A percentile compares a stretch with the other conserved stretches of the same genome.
Evolutionary conservation across 1,140 invertebrate genomes (phyloP).

Genomic region (Drosophila ercepeae): DNA sequence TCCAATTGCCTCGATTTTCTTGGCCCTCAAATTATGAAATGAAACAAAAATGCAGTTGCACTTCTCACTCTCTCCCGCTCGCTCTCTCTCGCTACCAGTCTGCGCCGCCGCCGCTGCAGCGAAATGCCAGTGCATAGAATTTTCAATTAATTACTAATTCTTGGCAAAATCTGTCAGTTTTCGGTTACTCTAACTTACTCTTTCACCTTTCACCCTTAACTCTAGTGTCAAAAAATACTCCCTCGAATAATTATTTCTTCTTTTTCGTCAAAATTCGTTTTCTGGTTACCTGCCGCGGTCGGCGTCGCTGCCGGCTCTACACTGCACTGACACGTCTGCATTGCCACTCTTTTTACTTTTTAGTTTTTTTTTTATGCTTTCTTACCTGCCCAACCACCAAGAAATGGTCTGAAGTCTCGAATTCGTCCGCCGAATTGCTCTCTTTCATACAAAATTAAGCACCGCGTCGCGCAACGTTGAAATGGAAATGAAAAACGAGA

Average conservation of each 20-base stretch:
- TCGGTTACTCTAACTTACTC: too few relatives aligned
- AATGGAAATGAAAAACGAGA: slow-evolving; percentile 34
- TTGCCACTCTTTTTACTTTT: slow-evolving; percentile 29
- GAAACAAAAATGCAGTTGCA: slow-evolving; percentile 35
- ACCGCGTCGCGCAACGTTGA: slow-evolving; percentile 40
- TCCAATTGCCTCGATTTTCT: slow-evolving; percentile 65
- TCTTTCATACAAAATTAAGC: slow-evolving; percentile 59
- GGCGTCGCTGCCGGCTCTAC: slow-evolving; percentile 24
- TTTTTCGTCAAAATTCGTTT: background rate
- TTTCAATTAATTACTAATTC: slow-evolving; percentile 25
- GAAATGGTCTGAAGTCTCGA: slow-evolving; percentile 21
- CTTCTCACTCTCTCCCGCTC: slow-evolving; percentile 11
- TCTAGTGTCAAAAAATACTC: background rate
- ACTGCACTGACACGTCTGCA: slow-evolving; percentile 40
- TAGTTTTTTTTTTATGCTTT: slow-evolving; percentile 36
- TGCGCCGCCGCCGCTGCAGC: slow-evolving; percentile 33
- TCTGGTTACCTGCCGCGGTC: slow-evolving; percentile 8
- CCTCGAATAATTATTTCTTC: background rate
- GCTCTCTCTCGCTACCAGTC: background rate
- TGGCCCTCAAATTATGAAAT: slow-evolving; percentile 41
- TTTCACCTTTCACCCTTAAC: background rate
- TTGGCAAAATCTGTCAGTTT: too few relatives aligned
- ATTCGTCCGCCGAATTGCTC: slow-evolving; percentile 44
- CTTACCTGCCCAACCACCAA: slow-evolving; percentile 58
- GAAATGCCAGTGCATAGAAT: slow-evolving; percentile 57